Conservation (phyloP, 1,140 invertebrate genomes). For the Lepidurus apus region DNA sequence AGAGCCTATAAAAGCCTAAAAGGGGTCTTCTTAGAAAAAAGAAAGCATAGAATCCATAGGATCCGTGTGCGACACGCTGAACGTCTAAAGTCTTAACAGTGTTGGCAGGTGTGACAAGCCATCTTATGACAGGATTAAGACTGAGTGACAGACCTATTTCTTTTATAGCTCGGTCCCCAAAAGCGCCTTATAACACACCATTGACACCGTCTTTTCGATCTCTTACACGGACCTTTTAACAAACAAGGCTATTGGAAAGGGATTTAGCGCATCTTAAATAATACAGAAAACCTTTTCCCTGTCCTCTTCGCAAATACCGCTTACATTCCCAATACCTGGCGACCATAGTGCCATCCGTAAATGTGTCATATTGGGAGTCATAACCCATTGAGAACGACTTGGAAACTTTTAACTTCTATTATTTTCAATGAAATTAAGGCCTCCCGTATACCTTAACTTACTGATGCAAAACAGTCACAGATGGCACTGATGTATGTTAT, state of each 20-base stretch:
- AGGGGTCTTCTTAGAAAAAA: neutral
- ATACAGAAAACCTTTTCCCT: too few relatives aligned
- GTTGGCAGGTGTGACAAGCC: constrained; percentile 17
- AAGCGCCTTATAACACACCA: constrained; percentile 17
- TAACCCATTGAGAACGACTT: too few relatives aligned
- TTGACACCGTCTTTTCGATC: neutral
- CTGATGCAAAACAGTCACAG: too few relatives aligned
- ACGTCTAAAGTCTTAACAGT: neutral
- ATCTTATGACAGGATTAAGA: constrained; percentile 13
- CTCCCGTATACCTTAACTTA: too few relatives aligned
- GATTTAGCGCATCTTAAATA: neutral
- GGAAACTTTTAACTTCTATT: too few relatives aligned
- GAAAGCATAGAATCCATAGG: neutral
- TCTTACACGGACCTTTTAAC: constrained; percentile 7
- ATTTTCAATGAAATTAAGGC: too few relatives aligned
- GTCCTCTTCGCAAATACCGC: too few relatives aligned
- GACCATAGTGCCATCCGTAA: too few relatives aligned
- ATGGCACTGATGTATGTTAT: too few relatives aligned
- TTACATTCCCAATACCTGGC: too few relatives aligned
- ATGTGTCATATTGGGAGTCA: too few relatives aligned
- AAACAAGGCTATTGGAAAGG: constrained; percentile 10
- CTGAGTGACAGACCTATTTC: constrained; percentile 21
- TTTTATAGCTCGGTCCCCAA: neutral
- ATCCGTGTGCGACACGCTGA: neutral
- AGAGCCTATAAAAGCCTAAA: neutral